Conservation (phyloP, 2,888 invertebrate genomes). For the Pecten maximus region DNA sequence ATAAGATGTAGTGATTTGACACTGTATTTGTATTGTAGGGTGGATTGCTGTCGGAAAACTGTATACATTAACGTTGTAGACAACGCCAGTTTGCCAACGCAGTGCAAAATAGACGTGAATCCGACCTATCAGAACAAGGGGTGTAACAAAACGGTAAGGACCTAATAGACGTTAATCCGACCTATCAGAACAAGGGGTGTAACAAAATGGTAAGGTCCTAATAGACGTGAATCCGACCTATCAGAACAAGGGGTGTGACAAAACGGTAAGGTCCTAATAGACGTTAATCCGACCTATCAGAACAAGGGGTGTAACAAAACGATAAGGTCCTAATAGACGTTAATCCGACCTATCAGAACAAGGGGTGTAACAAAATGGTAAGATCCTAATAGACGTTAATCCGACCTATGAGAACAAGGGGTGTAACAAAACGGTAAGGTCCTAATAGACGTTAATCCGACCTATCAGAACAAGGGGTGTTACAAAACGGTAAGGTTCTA, state of each 20-base stretch:
- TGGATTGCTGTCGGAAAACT: slow-evolving; percentile 12
- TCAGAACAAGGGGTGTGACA: slow-evolving; percentile 4
- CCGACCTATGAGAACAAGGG: too few species aligned
- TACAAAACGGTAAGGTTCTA: too few species aligned
- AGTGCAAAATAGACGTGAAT: neutral
- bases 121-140: slow-evolving; percentile 22
- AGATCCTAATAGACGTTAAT: too few species aligned
- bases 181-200: slow-evolving; percentile 8
- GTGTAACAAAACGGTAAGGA: neutral
- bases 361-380: too few species aligned
- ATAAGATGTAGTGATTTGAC: neutral
- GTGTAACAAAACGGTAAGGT: too few species aligned
- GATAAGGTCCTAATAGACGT: neutral
- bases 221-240: neutral
- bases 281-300: slow-evolving; percentile 4
- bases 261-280: neutral
- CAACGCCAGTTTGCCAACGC: neutral
- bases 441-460: too few species aligned
- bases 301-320: slow-evolving; percentile 4
- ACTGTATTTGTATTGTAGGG: neutral
- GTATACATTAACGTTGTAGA: neutral
- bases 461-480: too few species aligned
- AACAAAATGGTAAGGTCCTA: neutral
- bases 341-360: too few species aligned
- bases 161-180: neutral